These are phyloP conservation scores for Zootermopsis nevadensis DNA, from an alignment of 2,888 invertebrate genomes.

Conservation along the genomic window DNA sequence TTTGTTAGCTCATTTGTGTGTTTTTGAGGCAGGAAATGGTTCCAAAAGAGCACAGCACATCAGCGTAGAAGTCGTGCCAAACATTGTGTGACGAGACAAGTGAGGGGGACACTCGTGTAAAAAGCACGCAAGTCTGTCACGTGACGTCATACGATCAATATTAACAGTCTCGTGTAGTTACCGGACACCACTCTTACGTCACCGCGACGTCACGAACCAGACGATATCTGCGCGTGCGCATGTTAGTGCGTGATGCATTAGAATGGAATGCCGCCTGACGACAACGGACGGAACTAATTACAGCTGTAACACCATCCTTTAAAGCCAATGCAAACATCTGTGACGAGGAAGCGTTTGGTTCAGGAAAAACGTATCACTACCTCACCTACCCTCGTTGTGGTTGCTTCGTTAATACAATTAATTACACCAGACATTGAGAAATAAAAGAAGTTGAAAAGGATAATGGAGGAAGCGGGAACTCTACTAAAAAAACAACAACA, in stretches of 20 bases:
- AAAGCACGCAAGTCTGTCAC: slow-evolving; percentile 32
- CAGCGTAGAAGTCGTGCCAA: background rate
- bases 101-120: background rate
- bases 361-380: background rate
- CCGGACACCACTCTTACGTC: slow-evolving; percentile 31
- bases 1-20: slow-evolving; percentile 21
- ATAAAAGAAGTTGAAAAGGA: slow-evolving; percentile 5
- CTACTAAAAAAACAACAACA: background rate
- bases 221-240: background rate
- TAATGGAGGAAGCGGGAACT: slow-evolving; percentile 10
- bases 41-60: background rate
- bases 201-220: background rate
- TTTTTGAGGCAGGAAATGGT: slow-evolving; percentile 23
- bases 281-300: slow-evolving; percentile 24
- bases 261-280: slow-evolving; percentile 9
- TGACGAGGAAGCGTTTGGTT: background rate
- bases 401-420: slow-evolving; percentile 24
- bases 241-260: background rate
- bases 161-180: slow-evolving; percentile 28
- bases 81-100: background rate
- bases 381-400: background rate
- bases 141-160: slow-evolving; percentile 41
- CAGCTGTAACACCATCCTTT: background rate
- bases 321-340: background rate
- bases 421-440: background rate